Conservation (phyloP, 2,113 vertebrate genomes). For the Bubalus kerabau region DNA sequence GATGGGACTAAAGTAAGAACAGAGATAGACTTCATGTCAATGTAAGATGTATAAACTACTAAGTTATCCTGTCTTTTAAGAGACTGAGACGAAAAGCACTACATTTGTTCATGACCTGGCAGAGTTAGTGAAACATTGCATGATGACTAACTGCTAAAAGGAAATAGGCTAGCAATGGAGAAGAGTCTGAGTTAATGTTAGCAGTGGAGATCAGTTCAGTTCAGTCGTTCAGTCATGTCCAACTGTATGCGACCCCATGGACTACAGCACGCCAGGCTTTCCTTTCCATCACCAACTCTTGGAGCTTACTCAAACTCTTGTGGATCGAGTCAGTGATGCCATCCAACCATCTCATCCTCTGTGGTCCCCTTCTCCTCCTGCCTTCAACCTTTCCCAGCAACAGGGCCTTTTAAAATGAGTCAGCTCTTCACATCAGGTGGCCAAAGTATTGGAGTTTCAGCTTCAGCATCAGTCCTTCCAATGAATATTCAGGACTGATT, state of each 20-base stretch:
- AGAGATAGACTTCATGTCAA: background rate
- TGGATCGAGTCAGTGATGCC: background rate
- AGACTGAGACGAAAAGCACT: background rate
- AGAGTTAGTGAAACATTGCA: background rate
- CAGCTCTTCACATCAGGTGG: background rate
- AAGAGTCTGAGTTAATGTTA: background rate
- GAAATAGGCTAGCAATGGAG: background rate
- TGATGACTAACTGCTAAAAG: background rate
- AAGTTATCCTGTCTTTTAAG: background rate
- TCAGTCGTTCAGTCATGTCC: background rate
- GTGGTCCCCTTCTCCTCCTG: background rate
- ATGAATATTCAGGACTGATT: background rate
- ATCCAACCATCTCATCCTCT: background rate
- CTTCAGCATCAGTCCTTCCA: background rate
- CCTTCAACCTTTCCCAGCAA: background rate
- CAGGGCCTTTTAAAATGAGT: background rate
- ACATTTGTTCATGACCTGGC: background rate
- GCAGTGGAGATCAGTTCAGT: background rate
- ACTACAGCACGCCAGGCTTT: background rate
- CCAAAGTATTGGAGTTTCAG: background rate
- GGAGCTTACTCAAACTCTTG: background rate
- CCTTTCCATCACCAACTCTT: background rate
- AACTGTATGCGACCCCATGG: background rate
- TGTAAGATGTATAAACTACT: background rate
- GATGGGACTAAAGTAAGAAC: background rate